Evolutionary conservation across 2,113 vertebrate genomes (phyloP).

Genomic region (Gyps fulvus): DNA sequence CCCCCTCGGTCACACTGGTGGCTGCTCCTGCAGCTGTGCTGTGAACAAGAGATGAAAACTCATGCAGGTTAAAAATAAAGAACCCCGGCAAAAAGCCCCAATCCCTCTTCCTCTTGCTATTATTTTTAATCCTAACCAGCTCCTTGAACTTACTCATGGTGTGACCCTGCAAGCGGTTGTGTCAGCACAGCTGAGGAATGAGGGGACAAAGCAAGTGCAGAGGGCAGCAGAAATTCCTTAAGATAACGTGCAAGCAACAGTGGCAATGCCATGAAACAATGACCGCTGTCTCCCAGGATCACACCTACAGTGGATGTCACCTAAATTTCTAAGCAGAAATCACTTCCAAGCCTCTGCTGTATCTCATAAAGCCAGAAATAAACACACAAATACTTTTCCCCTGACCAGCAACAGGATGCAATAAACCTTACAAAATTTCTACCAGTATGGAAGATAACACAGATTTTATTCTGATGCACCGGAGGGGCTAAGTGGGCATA

Average conservation of each 20-base stretch:
- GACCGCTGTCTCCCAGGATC: not conserved
- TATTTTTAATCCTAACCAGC: not conserved
- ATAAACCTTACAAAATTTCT: not conserved
- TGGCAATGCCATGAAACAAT: not conserved
- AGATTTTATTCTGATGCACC: not conserved
- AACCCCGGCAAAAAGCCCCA: not conserved
- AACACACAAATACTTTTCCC: not conserved
- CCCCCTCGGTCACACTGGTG: accelerated
- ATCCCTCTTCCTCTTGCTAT: not conserved
- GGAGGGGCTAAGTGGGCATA: not conserved
- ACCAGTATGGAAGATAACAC: not conserved
- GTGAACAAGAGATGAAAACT: not conserved
- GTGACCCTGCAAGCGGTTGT: not conserved
- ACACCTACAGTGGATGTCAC: not conserved
- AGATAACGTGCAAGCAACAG: not conserved
- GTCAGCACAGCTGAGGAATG: not conserved
- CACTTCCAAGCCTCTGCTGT: not conserved
- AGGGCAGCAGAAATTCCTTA: not conserved
- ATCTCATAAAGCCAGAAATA: not conserved
- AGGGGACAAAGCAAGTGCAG: not conserved
- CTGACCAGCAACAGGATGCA: not conserved
- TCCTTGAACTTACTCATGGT: not conserved
- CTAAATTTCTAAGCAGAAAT: not conserved
- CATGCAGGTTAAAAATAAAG: not conserved
- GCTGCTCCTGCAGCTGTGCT: not conserved